Percentiles rank a stretch among this genome's conserved stretches.
Evolutionary conservation across 2,113 vertebrate species (phyloP).

Genomic region (Panthera tigris): DNA sequence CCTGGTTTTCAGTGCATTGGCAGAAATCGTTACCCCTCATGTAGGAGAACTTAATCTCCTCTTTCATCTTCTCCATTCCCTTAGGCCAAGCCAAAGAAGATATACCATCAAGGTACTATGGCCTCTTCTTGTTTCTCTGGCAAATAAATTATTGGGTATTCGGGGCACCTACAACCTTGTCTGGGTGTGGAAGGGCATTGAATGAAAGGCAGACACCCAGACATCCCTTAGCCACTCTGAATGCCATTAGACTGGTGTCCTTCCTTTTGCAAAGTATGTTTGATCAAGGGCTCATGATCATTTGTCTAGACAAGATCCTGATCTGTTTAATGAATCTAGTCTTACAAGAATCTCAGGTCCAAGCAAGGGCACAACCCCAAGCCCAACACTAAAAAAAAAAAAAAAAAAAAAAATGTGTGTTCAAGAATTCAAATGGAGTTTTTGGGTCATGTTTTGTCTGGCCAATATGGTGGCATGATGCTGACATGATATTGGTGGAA

Average conservation of each 20-base stretch:
- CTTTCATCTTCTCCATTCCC: not conserved
- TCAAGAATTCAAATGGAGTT: slow-evolving; percentile 2
- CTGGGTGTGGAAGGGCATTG: slow-evolving; percentile 59
- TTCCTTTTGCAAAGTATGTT: slow-evolving; percentile 41
- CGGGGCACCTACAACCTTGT: slow-evolving; percentile 73
- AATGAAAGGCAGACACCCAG: slow-evolving; percentile 67
- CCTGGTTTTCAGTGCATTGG: not conserved
- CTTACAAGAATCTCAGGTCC: not conserved
- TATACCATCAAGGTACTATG: not conserved
- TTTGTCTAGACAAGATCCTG: slow-evolving; percentile 75
- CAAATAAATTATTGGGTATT: slow-evolving; percentile 69
- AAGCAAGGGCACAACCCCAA: not conserved
- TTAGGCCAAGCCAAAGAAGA: not conserved
- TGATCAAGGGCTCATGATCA: slow-evolving; percentile 1
- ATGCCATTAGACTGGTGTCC: slow-evolving; percentile 50
- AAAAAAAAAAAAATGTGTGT: not conserved
- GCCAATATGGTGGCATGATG: not conserved
- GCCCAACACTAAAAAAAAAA: not conserved
- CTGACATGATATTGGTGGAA: not conserved
- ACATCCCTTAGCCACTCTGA: slow-evolving; percentile 64
- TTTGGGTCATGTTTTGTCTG: not conserved
- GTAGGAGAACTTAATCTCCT: not conserved
- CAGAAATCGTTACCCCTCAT: not conserved
- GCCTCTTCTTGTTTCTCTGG: not conserved
- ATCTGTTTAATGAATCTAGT: slow-evolving; percentile 50